Conservation (phyloP, 1,140 invertebrate species). For the Tetranychus cinnabarinus region DNA sequence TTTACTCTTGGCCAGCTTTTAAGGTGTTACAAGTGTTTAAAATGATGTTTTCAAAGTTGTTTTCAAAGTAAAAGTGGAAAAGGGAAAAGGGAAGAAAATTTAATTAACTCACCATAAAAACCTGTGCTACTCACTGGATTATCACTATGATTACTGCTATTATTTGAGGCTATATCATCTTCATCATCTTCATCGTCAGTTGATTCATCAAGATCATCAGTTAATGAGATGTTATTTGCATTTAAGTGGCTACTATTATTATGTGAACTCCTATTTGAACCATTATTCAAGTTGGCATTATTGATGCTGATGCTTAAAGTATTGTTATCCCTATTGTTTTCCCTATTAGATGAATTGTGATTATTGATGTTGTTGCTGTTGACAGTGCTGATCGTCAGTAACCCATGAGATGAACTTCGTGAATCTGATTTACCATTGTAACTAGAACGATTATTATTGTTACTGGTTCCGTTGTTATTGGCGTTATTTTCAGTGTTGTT, state of each 20-base stretch:
- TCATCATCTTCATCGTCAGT: slow-evolving; percentile 9
- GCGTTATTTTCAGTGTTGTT: neutral
- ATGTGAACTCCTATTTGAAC: neutral
- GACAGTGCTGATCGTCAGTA: too few relatives aligned
- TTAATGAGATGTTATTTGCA: too few relatives aligned
- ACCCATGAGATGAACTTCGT: too few relatives aligned
- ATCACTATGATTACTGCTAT: slow-evolving; percentile 8
- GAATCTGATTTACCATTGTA: too few relatives aligned
- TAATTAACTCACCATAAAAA: neutral
- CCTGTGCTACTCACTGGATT: slow-evolving; percentile 6
- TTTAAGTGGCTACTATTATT: too few relatives aligned
- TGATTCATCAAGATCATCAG: slow-evolving; percentile 2
- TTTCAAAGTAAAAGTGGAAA: too few relatives aligned
- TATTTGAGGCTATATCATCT: neutral
- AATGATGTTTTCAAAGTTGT: too few relatives aligned
- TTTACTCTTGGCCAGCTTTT: too few relatives aligned
- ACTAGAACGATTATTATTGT: neutral
- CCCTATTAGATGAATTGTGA: neutral
- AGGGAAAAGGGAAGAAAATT: neutral
- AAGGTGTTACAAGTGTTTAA: too few relatives aligned
- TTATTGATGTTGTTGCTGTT: too few relatives aligned
- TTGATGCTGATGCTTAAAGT: neutral
- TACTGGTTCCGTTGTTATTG: neutral
- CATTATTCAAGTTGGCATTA: neutral
- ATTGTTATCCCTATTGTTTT: neutral